These are phyloP conservation scores for Cephus spinipes DNA, from an alignment of 2,888 invertebrate genomes.

Conservation along the genomic window DNA sequence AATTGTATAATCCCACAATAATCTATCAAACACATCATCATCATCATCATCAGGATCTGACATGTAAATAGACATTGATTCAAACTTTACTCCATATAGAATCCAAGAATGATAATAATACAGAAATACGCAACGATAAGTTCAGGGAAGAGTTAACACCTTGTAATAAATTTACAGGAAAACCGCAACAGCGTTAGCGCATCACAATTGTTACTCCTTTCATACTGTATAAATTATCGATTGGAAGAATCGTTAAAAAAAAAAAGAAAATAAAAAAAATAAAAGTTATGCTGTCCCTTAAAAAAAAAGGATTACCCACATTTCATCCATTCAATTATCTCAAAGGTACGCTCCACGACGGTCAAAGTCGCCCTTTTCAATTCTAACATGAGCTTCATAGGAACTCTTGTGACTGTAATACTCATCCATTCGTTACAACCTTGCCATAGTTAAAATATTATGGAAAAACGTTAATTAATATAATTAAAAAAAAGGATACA, in stretches of 20 bases:
- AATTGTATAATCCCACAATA: neutral
- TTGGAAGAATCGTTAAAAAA: neutral
- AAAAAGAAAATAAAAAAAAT: too few relatives aligned
- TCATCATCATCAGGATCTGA: neutral
- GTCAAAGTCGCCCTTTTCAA: neutral
- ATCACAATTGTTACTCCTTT: neutral
- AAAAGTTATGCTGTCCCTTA: neutral
- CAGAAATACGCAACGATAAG: neutral
- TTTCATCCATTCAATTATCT: neutral
- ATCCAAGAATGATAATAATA: neutral
- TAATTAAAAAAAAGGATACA: neutral
- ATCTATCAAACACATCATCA: neutral
- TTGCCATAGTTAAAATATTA: neutral
- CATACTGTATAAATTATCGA: neutral
- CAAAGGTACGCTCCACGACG: neutral
- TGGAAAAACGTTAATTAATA: neutral
- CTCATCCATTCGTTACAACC: neutral
- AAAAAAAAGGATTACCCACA: neutral
- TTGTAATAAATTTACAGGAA: neutral
- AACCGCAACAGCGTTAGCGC: neutral
- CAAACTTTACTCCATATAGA: neutral
- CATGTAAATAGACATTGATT: neutral
- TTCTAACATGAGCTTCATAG: neutral
- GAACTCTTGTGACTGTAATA: neutral
- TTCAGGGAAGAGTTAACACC: neutral